Base-by-base conservation (phyloP, 92 coral and sea anemone species). In the Palythoa grandis region DNA sequence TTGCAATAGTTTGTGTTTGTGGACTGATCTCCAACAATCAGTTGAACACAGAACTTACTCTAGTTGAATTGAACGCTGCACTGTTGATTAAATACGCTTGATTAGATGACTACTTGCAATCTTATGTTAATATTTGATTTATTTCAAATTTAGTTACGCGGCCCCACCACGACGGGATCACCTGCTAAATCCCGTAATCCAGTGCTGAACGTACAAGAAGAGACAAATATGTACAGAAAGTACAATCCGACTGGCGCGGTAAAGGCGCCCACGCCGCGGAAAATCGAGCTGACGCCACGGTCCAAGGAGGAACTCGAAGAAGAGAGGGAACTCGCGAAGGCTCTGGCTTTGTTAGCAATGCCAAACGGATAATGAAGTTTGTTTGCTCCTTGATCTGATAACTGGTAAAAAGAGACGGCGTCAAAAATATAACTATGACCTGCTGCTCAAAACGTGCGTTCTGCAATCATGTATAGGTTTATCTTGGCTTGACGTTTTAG, bases 281-380 rank as follows among this genome's bases (percentile, higher is more conserved):
- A 88, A 52, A 84, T 86, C 10, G 79, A 90, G 71, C 35, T 85
- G 1, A 87, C 89, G 52, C 92, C 89, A 11, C 82, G 78, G 68
- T 88, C 86, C 5, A 88, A 88, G 35, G 86, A 88, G 61, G 91
- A 78, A 54, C 75, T 91, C 48, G 77, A 83, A 47, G 95, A 94
- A 11, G 95, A 94, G 60, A 92, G 69, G 82, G 98, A 94, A 85
- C 91, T 94, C 15, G 98, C 98, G 2, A 90, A 86, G 23, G 98
- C 98, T 3, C 76, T 94, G 29, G 98, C 98, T 2, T 86, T 94
- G 14, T 88, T 94, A 19, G 93, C 98, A 2, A 73, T 94, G 23
- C 95, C 98, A 12, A 92, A 87, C 85, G 72, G 93, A 52, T 91
- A 83, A 78, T 79, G 17, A 4, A 0, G 54, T 22, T 43, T 69